Conservation (phyloP, 1,140 invertebrate species). For the Drosophila bocki region DNA sequence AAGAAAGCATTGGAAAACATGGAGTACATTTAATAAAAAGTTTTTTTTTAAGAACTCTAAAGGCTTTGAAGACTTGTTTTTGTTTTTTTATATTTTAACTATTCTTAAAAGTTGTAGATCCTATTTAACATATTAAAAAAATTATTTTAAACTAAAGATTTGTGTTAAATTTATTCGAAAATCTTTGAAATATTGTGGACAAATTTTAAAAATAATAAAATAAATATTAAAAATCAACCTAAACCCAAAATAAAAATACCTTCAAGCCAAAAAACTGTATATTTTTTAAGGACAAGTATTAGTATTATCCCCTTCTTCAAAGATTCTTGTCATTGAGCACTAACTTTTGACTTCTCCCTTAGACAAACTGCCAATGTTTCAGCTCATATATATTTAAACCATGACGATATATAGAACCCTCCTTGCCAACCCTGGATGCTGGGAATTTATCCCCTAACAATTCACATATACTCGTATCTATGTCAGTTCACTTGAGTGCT, state of each 20-base stretch:
- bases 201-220: not conserved
- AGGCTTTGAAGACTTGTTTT: no score
- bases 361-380: not conserved
- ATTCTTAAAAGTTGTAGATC: not conserved
- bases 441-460: conserved; percentile 25
- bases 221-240: not conserved
- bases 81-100: not conserved
- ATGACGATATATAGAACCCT: not conserved
- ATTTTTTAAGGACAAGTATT: not conserved
- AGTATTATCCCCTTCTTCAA: not conserved
- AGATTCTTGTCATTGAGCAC: not conserved
- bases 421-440: conserved; percentile 20
- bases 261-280: not conserved
- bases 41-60: not conserved
- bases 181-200: not conserved
- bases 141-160: no score
- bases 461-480: conserved; percentile 44
- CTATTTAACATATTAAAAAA: no score
- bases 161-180: no score
- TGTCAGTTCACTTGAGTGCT: conserved; percentile 59
- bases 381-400: not conserved
- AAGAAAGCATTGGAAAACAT: not conserved
- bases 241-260: no score
- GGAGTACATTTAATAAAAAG: not conserved
- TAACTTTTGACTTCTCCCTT: not conserved